phyloP scores from a whole-genome alignment of 1,140 invertebrate genomes.

The Venustaconcha ellipsiformis region DNA sequence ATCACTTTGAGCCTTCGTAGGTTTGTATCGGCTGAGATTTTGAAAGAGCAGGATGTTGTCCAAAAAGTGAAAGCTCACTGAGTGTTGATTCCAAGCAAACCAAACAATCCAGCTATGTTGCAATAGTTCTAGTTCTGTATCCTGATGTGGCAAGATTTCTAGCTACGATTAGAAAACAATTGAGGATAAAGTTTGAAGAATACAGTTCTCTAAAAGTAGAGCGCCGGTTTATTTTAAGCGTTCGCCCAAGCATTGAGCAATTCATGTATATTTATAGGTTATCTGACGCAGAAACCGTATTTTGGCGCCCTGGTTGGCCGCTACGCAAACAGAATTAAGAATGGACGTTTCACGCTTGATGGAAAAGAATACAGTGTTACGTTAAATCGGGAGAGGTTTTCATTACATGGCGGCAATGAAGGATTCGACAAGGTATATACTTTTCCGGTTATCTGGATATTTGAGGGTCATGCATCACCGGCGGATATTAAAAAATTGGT shows the following conservation, averaged over 20 bases:
- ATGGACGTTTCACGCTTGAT: conserved; percentile 79
- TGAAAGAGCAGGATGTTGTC: too few relatives aligned
- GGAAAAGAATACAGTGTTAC: conserved; percentile 78
- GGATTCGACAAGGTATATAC: conserved; percentile 85
- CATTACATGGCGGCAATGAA: conserved; percentile 87
- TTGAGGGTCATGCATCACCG: too few relatives aligned
- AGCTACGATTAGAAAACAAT: not conserved
- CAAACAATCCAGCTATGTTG: conserved; percentile 15
- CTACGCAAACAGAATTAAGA: conserved; percentile 74
- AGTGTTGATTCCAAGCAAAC: too few relatives aligned
- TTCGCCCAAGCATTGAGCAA: not conserved
- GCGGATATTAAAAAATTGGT: too few relatives aligned
- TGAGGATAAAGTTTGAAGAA: not conserved
- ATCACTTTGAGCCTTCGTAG: too few relatives aligned
- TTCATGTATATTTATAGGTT: conserved; percentile 45
- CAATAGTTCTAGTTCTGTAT: conserved; percentile 22
- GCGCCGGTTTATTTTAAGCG: not conserved
- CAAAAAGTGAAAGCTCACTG: too few relatives aligned
- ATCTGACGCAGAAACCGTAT: conserved; percentile 53
- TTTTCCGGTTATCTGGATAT: too few relatives aligned
- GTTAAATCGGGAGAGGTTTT: conserved; percentile 80
- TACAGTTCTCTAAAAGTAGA: conserved; percentile 7
- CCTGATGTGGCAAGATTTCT: not conserved
- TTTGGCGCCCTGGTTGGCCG: conserved; percentile 47
- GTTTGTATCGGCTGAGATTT: too few relatives aligned